Evolutionary conservation across 2,888 invertebrate species (phyloP).

Genomic region (Caenorhabditis zanzibari): DNA sequence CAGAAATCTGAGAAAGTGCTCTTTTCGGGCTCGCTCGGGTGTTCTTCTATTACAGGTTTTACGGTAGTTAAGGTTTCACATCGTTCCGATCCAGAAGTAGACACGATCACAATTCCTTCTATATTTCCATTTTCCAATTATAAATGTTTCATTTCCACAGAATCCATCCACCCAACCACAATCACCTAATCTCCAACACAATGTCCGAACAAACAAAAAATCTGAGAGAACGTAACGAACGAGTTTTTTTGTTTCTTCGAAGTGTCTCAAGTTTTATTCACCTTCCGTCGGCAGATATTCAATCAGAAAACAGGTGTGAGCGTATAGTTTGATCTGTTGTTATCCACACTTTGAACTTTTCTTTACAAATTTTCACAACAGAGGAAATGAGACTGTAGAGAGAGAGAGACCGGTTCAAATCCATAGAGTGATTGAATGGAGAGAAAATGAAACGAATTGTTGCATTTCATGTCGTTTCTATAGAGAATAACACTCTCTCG

Average conservation of each 20-base stretch:
- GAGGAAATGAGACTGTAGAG: not conserved
- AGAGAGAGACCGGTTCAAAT: slow-evolving; percentile 18
- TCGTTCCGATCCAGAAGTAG: not conserved
- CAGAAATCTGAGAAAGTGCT: too few species aligned
- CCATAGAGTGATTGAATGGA: slow-evolving; percentile 4
- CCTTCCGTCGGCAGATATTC: not conserved
- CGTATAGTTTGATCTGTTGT: slow-evolving; percentile 26
- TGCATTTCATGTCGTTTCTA: slow-evolving; percentile 32
- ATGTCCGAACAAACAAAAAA: slow-evolving; percentile 20
- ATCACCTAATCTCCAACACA: slow-evolving; percentile 9
- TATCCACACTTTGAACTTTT: slow-evolving; percentile 36
- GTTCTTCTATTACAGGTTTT: too few species aligned
- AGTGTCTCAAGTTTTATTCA: slow-evolving; percentile 28
- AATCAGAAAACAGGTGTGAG: slow-evolving; percentile 28
- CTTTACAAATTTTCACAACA: slow-evolving; percentile 6
- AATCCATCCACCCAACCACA: not conserved
- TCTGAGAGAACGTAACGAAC: slow-evolving; percentile 24
- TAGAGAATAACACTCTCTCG: slow-evolving; percentile 27
- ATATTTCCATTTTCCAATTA: not conserved
- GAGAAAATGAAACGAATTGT: slow-evolving; percentile 16
- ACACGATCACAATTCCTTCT: not conserved
- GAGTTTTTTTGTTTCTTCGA: slow-evolving; percentile 8
- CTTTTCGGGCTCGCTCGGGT: too few species aligned
- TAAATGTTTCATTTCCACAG: not conserved
- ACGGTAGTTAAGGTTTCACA: too few species aligned